Base-by-base conservation (phyloP, 1,140 invertebrate genomes). In the Drosophila novamexicana region DNA sequence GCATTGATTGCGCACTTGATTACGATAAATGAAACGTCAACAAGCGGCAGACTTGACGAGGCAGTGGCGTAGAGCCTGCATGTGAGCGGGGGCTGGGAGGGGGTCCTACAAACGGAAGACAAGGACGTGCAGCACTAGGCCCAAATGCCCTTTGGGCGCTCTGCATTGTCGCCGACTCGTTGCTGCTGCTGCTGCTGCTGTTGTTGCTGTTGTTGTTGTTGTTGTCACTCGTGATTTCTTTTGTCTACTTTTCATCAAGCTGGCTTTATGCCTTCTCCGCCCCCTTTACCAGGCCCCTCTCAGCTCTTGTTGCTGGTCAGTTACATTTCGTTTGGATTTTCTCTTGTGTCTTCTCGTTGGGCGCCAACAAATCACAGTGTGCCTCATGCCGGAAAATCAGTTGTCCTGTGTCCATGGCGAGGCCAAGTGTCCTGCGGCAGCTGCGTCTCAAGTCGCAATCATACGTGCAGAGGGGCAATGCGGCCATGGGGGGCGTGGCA, bases 1-100 rank as follows among this genome's bases (percentile, higher is more conserved):
- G 84, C 83, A 88, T 89, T 88, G 83, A 88, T 88, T 88, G 83
- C 83, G 80, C 83, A 88, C 83, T 88, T 88, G 83, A 88, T 88
- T 88, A 89, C 83, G 83, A 88, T 88, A 88, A 88, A 88, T 88
- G 83, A 88, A 88, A 88, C 83, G 83, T 88, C 83, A 88, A 88
- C 83, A 88, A 83, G 79, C 77, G 44, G 29, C 32, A 40, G 52
- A 56, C 32, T 52, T 40, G 69, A 56, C 61, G 77, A 56, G 62
- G 56, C 61, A 47, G n/a, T 10, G 45, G 18, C 45, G 10, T 2
- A 36, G 16, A 14, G 29, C 37, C 3, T 29, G 22, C 3, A 29
- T n/a, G 34, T 1, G 32, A n/a, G 36, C 7, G 29, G 29, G 36
- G 7, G 44, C n/a, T 40, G 1, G 40, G n/a, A 37, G 16, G 8